Base-by-base conservation (phyloP, 2,888 invertebrate genomes). In the Cyclophora punctaria region DNA sequence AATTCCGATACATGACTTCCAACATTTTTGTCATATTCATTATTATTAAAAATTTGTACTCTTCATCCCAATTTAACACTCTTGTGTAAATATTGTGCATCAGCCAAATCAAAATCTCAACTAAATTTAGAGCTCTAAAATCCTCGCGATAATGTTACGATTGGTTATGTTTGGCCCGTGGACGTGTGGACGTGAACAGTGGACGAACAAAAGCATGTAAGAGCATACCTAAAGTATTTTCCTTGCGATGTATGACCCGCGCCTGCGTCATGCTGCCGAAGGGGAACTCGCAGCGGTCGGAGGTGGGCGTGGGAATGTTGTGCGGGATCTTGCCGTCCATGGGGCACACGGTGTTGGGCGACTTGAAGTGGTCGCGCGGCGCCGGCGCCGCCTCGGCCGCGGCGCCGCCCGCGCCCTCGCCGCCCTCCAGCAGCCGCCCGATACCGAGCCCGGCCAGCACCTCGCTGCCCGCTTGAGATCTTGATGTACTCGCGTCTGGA, bases 231-330 rank as follows among this genome's bases (percentile, higher is more conserved):
- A 90, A 67, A 44, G 90, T 90, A 58, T 90, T 90, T 73, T 91
- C 94, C 69, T 94, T 92, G 69, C 92, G 91, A 71, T 96, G 95
- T 83, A 96, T 93, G 47, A 96, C 95, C 78, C 96, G 92, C 57
- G 95, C 95, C 73, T 95, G 95, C 46, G 96, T 95, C 96, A 97
- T 96, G 80, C 96, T 96, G 69, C 95, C 95, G 78, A 96, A 96
- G 44, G 96, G 96, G 83, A 93, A 96, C 72, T 91, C 91, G 70
- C 90, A 86, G 2, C 75, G 92, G 90, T 78, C 93, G 85, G 83
- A 71, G 20, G 80, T 73, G 42, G 86, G 88, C 55, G 82, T 91
- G 81, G 79, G 91, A 66, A 89, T 88, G 77, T 83, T 90, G 63
- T 88, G 89, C 64, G 91, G 88, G 66, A 90, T 83, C 83, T 94